Evolutionary conservation across 1,140 invertebrate species (phyloP).

Genomic region (Teleopsis dalmanni): DNA sequence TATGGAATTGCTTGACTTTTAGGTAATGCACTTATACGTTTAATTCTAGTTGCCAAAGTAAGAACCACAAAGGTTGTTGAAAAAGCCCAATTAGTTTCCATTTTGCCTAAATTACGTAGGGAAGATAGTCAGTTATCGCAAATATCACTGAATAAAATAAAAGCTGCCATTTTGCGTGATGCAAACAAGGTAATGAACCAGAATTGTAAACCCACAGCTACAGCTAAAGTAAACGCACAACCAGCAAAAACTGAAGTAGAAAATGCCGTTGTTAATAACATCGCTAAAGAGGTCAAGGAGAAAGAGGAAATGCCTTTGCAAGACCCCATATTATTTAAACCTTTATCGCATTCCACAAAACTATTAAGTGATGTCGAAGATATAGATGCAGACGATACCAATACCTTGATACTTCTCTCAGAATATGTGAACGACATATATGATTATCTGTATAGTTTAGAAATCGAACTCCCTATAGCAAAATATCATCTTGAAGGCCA

Average conservation of each 20-base stretch:
- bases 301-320: too few relatives aligned
- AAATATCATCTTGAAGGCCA: conserved; percentile 56
- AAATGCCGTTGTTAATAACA: too few relatives aligned
- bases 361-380: conserved; percentile 48
- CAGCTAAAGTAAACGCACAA: conserved; percentile 1
- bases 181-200: not conserved
- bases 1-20: too few relatives aligned
- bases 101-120: conserved; percentile 21
- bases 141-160: conserved; percentile 33
- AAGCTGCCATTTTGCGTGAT: conserved; percentile 28
- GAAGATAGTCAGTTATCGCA: conserved; percentile 39
- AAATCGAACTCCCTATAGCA: conserved; percentile 52
- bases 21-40: too few relatives aligned
- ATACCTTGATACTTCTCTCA: conserved; percentile 68
- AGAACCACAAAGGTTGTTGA: not conserved
- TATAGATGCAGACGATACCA: conserved; percentile 64
- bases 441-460: conserved; percentile 60
- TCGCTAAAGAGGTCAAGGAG: too few relatives aligned
- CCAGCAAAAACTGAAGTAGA: too few relatives aligned
- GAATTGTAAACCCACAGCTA: too few relatives aligned
- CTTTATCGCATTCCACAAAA: too few relatives aligned
- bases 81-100: not conserved
- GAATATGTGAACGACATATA: conserved; percentile 80
- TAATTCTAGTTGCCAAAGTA: not conserved
- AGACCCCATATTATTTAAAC: too few relatives aligned